Conservation (phyloP, 1,140 invertebrate species). For the Cylas formicarius region DNA sequence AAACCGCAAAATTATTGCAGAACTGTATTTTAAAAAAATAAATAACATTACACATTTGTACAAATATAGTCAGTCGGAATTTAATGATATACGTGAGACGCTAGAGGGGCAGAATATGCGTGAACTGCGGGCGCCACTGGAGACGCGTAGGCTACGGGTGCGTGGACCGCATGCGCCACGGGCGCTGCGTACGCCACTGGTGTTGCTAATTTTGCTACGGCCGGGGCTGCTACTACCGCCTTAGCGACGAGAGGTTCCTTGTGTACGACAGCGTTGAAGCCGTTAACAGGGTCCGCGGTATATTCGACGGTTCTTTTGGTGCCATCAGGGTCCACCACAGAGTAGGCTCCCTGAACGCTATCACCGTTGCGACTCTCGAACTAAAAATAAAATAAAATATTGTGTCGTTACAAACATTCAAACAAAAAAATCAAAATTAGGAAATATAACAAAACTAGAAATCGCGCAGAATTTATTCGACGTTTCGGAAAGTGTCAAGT, state of each 20-base stretch:
- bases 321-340: slow-evolving; percentile 54
- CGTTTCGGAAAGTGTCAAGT: too few relatives aligned
- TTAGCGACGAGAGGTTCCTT: slow-evolving; percentile 43
- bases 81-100: too few relatives aligned
- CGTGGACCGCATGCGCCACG: slow-evolving; percentile 31
- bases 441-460: slow-evolving; percentile 49
- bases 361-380: slow-evolving; percentile 51
- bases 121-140: slow-evolving; percentile 19
- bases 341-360: slow-evolving; percentile 58
- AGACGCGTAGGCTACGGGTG: slow-evolving; percentile 21
- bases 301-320: slow-evolving; percentile 57
- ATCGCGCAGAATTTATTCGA: slow-evolving; percentile 47
- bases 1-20: too few relatives aligned
- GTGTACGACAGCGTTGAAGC: slow-evolving; percentile 49
- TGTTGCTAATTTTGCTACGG: slow-evolving; percentile 33
- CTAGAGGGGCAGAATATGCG: too few relatives aligned
- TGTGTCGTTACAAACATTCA: too few relatives aligned
- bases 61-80: too few relatives aligned
- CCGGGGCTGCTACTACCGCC: slow-evolving; percentile 41
- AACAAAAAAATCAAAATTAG: too few relatives aligned
- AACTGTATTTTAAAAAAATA: too few relatives aligned
- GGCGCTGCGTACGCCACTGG: slow-evolving; percentile 35
- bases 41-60: too few relatives aligned
- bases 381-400: too few relatives aligned
- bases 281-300: slow-evolving; percentile 51